Conservation (phyloP, 2,888 invertebrate genomes). For the Periphyllus acericola region DNA sequence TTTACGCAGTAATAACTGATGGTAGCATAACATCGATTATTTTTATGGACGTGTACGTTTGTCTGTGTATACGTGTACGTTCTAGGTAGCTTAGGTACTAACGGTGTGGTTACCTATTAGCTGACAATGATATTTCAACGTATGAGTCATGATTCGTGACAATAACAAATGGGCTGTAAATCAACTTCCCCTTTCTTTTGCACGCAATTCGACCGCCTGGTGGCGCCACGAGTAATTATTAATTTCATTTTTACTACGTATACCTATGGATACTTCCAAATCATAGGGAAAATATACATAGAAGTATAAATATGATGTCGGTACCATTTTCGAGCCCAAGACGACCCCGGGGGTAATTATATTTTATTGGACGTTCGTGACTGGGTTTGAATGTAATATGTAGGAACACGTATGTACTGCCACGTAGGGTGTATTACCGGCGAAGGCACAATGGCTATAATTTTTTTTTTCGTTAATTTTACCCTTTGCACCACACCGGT, state of each 20-base stretch:
- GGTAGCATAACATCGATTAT: background rate
- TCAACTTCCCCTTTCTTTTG: constrained; percentile 57
- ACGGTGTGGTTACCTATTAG: background rate
- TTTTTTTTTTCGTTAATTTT: background rate
- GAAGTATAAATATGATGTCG: constrained; percentile 6
- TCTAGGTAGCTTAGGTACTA: constrained; percentile 1
- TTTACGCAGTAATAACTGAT: background rate
- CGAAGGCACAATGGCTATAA: background rate
- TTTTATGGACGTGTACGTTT: background rate
- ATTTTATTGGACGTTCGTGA: constrained; percentile 59
- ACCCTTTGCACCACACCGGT: background rate
- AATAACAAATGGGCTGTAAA: constrained; percentile 54
- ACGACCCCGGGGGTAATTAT: constrained; percentile 53
- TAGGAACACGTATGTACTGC: constrained; percentile 21
- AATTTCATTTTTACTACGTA: constrained; percentile 18
- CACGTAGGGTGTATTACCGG: background rate
- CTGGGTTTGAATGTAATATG: background rate
- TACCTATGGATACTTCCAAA: background rate
- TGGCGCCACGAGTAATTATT: constrained; percentile 54
- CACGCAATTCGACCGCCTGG: constrained; percentile 57
- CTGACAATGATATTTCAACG: constrained; percentile 49
- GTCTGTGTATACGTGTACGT: no score
- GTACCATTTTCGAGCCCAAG: constrained; percentile 8
- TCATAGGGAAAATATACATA: constrained; percentile 22
- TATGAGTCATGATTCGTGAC: constrained; percentile 41